These are phyloP conservation scores for Drosophila mercatorum DNA, from an alignment of 2,888 invertebrate species.

Conservation along the genomic window DNA sequence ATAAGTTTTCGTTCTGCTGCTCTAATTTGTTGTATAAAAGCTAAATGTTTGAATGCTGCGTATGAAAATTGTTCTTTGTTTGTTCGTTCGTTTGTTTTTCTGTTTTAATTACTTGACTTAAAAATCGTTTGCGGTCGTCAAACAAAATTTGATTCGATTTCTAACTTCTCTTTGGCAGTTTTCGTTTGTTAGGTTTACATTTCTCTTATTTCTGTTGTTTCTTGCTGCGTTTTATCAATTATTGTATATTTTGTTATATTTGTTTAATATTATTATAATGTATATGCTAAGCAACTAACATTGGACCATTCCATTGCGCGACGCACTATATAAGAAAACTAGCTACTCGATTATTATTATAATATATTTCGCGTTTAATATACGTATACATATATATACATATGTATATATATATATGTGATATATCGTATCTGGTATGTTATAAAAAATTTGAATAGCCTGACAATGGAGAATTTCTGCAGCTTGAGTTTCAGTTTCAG, in stretches of 20 bases:
- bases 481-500: slow-evolving; percentile 31
- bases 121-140: slow-evolving; percentile 49
- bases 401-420: slow-evolving; percentile 30
- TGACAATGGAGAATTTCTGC: slow-evolving; percentile 6
- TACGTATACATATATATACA: slow-evolving; percentile 44
- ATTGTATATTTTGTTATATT: slow-evolving; percentile 56
- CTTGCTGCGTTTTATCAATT: slow-evolving; percentile 23
- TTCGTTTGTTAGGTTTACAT: slow-evolving; percentile 68
- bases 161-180: slow-evolving; percentile 68
- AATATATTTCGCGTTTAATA: slow-evolving; percentile 47
- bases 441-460: slow-evolving; percentile 44
- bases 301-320: slow-evolving; percentile 80
- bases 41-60: slow-evolving; percentile 70
- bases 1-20: slow-evolving; percentile 23
- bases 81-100: slow-evolving; percentile 13
- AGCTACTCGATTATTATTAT: slow-evolving; percentile 71
- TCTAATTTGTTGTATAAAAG: slow-evolving; percentile 61
- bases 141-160: slow-evolving; percentile 60
- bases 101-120: slow-evolving; percentile 27
- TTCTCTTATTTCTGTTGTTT: slow-evolving; percentile 14
- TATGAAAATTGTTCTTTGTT: slow-evolving; percentile 55
- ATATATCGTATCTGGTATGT: slow-evolving; percentile 41
- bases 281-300: slow-evolving; percentile 81
- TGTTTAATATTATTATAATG: slow-evolving; percentile 52
- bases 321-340: slow-evolving; percentile 81